These are phyloP conservation scores for Sphaeramia orbicularis DNA, from an alignment of 2,797 vertebrate genomes.

Conservation along the genomic window DNA sequence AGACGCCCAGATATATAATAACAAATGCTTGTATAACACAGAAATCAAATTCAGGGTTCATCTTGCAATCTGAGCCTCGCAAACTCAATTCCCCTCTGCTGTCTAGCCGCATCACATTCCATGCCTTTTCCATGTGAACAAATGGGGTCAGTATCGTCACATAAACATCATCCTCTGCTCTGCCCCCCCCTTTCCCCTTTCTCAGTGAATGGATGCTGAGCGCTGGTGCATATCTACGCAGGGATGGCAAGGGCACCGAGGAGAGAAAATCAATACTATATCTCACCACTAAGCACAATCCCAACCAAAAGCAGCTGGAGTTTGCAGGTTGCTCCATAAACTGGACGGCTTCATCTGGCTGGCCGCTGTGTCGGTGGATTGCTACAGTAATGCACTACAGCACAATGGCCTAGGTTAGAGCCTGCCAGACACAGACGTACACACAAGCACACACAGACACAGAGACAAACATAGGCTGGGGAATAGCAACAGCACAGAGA, in stretches of 20 bases:
- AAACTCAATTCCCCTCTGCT: constrained; percentile 71
- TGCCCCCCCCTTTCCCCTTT: constrained; percentile 23
- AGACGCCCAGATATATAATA: constrained; percentile 58
- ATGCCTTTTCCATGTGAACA: constrained; percentile 76
- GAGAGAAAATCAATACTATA: constrained; percentile 86
- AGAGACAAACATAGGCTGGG: constrained; percentile 36
- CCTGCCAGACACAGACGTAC: constrained; percentile 62
- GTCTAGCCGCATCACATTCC: constrained; percentile 54
- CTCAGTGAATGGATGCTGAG: constrained; percentile 79
- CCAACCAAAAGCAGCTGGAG: constrained; percentile 86
- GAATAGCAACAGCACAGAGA: constrained; percentile 73
- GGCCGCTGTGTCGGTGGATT: constrained; percentile 77
- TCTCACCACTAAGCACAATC: constrained; percentile 87
- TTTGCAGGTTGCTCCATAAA: constrained; percentile 87
- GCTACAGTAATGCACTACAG: constrained; percentile 77
- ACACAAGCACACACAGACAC: constrained; percentile 58
- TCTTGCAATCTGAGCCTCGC: constrained; percentile 66
- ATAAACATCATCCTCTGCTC: constrained; percentile 75
- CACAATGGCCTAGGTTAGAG: constrained; percentile 71
- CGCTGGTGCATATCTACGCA: constrained; percentile 80
- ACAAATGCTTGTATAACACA: constrained; percentile 71
- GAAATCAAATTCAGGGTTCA: constrained; percentile 76
- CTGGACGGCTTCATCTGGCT: constrained; percentile 86
- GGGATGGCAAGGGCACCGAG: constrained; percentile 84
- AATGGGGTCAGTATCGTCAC: constrained; percentile 86